Evolutionary conservation across 2,113 vertebrate genomes (phyloP).

Genomic region (Bubo scandiacus): DNA sequence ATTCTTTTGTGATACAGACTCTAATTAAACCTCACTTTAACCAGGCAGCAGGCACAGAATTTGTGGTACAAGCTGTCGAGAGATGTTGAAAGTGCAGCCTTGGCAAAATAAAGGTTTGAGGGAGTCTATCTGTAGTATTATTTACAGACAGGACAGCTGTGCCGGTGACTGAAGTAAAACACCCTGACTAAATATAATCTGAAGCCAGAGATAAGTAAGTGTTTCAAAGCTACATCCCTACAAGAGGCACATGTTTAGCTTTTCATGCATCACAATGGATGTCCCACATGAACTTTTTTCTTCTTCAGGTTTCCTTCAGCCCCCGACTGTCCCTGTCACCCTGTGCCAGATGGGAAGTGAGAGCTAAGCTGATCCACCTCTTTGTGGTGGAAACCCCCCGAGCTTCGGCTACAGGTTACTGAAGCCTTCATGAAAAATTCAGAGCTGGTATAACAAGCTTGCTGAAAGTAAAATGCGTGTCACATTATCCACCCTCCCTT

Average conservation of each 20-base stretch:
- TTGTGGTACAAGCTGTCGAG: background rate
- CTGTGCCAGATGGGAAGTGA: slow-evolving; percentile 99
- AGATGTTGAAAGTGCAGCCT: slow-evolving; percentile 10
- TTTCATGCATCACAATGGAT: slow-evolving; percentile 81
- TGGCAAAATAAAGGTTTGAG: slow-evolving; percentile 57
- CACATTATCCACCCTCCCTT: slow-evolving; percentile 80
- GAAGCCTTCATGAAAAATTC: slow-evolving; percentile 95
- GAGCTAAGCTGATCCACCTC: slow-evolving; percentile 93
- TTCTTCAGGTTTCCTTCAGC: slow-evolving; percentile 82
- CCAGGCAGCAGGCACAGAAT: background rate
- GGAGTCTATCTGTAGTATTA: slow-evolving; percentile 57
- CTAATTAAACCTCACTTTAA: background rate
- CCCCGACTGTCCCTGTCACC: slow-evolving; percentile 86
- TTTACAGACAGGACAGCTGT: slow-evolving; percentile 79
- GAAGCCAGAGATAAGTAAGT: slow-evolving; percentile 79
- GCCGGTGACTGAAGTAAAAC: slow-evolving; percentile 72
- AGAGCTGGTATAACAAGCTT: slow-evolving; percentile 87
- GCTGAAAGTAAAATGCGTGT: slow-evolving; percentile 80
- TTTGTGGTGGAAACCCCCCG: slow-evolving; percentile 96
- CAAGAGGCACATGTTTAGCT: slow-evolving; percentile 78
- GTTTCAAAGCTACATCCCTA: slow-evolving; percentile 73
- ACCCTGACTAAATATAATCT: slow-evolving; percentile 73
- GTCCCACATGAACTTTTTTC: slow-evolving; percentile 78
- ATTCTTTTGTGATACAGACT: background rate
- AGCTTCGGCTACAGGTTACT: slow-evolving; percentile 89